Evolutionary conservation across 2,113 vertebrate genomes (phyloP).

Genomic region (Neodon shergylaensis): DNA sequence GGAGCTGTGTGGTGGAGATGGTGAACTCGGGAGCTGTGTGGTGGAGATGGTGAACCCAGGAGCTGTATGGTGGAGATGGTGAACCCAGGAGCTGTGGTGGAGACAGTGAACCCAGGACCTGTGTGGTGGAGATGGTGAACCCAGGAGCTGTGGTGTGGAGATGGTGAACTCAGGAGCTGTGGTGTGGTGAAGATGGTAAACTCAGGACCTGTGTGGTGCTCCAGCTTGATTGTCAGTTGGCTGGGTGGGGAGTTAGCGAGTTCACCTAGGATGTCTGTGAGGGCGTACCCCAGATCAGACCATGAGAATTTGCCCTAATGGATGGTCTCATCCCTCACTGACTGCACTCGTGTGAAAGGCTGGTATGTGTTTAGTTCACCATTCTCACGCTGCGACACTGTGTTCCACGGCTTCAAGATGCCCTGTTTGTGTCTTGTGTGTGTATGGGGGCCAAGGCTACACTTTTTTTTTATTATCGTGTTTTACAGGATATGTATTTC

Average conservation of each 20-base stretch:
- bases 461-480: accelerated
- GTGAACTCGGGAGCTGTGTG: no score
- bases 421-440: accelerated
- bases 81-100: no score
- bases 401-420: not conserved
- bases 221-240: not conserved
- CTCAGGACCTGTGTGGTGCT: not conserved
- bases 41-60: no score
- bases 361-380: not conserved
- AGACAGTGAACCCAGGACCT: no score
- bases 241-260: not conserved
- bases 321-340: no score
- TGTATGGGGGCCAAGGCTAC: not conserved
- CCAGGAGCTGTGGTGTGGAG: no score
- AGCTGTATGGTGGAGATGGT: no score
- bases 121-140: no score
- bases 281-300: not conserved
- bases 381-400: not conserved
- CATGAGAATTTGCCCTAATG: not conserved
- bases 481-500: not conserved
- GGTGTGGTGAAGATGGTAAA: no score
- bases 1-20: no score
- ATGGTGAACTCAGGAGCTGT: no score
- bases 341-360: not conserved
- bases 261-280: not conserved